Evolutionary conservation across 1,140 invertebrate genomes (phyloP).

Genomic region (Eupeodes corollae): DNA sequence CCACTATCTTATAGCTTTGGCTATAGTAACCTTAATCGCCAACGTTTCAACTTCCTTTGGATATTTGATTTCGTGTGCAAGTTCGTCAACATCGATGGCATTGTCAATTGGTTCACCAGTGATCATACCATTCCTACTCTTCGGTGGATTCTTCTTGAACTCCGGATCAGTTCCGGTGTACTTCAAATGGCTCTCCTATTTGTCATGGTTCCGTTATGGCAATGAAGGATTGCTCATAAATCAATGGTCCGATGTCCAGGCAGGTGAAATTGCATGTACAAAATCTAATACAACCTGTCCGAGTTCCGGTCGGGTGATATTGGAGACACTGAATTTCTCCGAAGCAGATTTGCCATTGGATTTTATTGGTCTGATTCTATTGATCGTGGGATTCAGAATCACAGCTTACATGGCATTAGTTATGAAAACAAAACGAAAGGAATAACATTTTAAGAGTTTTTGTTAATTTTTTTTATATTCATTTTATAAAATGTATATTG

Average conservation of each 20-base stretch:
- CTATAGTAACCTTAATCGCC: slow-evolving; percentile 68
- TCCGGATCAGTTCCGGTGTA: slow-evolving; percentile 78
- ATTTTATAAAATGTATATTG: too few relatives aligned
- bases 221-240: slow-evolving; percentile 90
- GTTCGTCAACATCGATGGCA: slow-evolving; percentile 69
- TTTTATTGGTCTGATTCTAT: slow-evolving; percentile 51
- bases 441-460: slow-evolving; percentile 10
- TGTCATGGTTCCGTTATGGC: slow-evolving; percentile 92
- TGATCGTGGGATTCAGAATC: slow-evolving; percentile 66
- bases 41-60: slow-evolving; percentile 89
- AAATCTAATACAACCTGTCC: slow-evolving; percentile 61
- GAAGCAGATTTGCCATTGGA: slow-evolving; percentile 65
- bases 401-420: slow-evolving; percentile 64
- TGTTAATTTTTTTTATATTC: too few relatives aligned
- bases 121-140: slow-evolving; percentile 84
- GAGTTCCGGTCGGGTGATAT: slow-evolving; percentile 59
- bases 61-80: slow-evolving; percentile 83
- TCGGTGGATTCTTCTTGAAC: slow-evolving; percentile 94
- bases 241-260: slow-evolving; percentile 72
- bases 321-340: slow-evolving; percentile 68
- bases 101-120: slow-evolving; percentile 80
- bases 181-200: slow-evolving; percentile 80
- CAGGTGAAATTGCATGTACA: slow-evolving; percentile 54
- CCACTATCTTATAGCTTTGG: slow-evolving; percentile 64
- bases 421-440: slow-evolving; percentile 44